A percentile compares a stretch with the other conserved stretches of the same genome.
Evolutionary conservation across 2,113 vertebrate genomes (phyloP).

Genomic region (Colossoma macropomum): DNA sequence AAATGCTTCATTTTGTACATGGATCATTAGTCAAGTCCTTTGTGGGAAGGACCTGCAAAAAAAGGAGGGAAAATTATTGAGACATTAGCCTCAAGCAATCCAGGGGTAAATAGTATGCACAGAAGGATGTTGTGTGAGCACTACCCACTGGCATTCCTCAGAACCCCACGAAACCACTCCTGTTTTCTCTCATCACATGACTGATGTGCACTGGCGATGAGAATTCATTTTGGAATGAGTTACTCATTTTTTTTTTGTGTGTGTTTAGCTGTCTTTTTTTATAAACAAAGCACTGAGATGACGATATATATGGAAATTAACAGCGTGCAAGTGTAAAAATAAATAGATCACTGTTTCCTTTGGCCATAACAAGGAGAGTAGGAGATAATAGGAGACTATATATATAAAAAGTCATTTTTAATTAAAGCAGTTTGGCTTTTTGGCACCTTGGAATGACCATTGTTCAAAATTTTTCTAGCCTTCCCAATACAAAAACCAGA

Average conservation of each 20-base stretch:
- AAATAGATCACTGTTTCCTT: not conserved
- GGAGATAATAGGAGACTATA: no score
- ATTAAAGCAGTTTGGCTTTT: no score
- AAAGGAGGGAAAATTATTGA: constrained; percentile 99
- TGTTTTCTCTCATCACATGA: constrained; percentile 79
- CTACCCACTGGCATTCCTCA: constrained; percentile 80
- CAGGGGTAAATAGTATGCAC: constrained; percentile 99
- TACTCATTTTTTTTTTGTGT: constrained; percentile 9
- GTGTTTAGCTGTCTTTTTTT: constrained; percentile 27
- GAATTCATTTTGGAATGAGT: constrained; percentile 62
- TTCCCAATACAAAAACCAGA: not conserved
- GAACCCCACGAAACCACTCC: constrained; percentile 78
- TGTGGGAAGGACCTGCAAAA: constrained; percentile 99
- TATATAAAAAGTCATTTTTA: no score
- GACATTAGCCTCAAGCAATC: constrained; percentile 99
- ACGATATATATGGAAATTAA: not conserved
- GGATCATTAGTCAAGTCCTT: constrained; percentile 99
- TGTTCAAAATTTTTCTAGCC: not conserved
- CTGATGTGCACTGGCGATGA: constrained; percentile 61
- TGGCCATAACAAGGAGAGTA: not conserved
- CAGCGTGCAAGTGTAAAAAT: not conserved
- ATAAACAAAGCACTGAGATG: not conserved
- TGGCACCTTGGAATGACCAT: not conserved
- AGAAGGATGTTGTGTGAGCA: constrained; percentile 83
- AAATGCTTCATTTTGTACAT: constrained; percentile 99